Conservation (phyloP, 2,888 invertebrate genomes). For the Drosophila anomalata region DNA sequence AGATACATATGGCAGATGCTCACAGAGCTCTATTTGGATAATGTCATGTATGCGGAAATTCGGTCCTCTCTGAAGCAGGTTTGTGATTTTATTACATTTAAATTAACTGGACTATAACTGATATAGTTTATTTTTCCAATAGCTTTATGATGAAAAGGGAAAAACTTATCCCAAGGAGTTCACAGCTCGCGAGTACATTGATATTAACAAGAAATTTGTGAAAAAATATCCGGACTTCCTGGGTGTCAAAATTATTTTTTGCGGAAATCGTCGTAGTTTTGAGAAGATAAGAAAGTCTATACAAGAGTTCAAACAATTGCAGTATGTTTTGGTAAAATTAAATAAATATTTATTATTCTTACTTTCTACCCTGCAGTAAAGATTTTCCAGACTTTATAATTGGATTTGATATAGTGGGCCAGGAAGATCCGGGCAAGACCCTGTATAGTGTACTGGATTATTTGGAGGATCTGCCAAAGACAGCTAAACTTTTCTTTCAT, state of each 20-base stretch:
- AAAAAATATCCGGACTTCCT: slow-evolving; percentile 85
- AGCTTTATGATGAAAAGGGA: slow-evolving; percentile 86
- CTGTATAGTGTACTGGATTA: slow-evolving; percentile 79
- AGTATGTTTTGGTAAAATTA: not conserved
- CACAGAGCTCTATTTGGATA: slow-evolving; percentile 86
- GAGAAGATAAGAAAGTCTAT: slow-evolving; percentile 53
- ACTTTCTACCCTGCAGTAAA: slow-evolving; percentile 49
- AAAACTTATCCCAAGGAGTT: slow-evolving; percentile 84
- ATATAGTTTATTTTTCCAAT: not conserved
- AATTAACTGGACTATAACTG: not conserved
- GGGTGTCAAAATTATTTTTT: slow-evolving; percentile 86
- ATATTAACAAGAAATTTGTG: slow-evolving; percentile 84
- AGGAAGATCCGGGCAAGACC: slow-evolving; percentile 87
- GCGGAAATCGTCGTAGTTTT: slow-evolving; percentile 49
- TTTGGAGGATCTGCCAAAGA: slow-evolving; percentile 68
- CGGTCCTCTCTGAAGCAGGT: slow-evolving; percentile 76
- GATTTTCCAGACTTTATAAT: slow-evolving; percentile 85
- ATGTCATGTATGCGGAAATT: slow-evolving; percentile 87
- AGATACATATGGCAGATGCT: slow-evolving; percentile 85
- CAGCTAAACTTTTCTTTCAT: slow-evolving; percentile 86
- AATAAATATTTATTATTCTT: not conserved
- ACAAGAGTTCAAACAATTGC: slow-evolving; percentile 51
- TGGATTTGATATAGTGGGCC: slow-evolving; percentile 88
- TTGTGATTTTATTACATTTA: not conserved
- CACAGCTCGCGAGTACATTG: slow-evolving; percentile 81